Conservation (phyloP, 2,797 vertebrate genomes). For the Platyrinchus mystaceus region DNA sequence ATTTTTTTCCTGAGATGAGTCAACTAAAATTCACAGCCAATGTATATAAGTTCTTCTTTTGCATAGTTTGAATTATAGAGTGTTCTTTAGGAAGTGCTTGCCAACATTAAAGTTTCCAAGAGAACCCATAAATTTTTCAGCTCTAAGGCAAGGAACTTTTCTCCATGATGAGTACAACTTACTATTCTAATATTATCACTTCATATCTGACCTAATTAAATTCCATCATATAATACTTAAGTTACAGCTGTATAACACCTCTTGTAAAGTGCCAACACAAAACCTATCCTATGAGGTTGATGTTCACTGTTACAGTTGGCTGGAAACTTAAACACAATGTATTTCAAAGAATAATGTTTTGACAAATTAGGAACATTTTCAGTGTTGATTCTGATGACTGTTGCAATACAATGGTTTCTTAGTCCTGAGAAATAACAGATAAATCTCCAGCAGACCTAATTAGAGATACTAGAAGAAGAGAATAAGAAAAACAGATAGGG, state of each 20-base stretch:
- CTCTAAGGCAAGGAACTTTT: neutral
- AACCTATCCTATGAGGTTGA: neutral
- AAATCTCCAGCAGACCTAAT: neutral
- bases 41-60: neutral
- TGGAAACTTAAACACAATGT: neutral
- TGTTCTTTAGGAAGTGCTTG: neutral
- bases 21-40: conserved; percentile 8
- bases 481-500: neutral
- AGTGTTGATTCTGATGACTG: neutral
- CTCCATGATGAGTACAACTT: neutral
- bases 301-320: neutral
- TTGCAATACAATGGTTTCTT: neutral
- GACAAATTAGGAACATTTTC: neutral
- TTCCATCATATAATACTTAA: neutral
- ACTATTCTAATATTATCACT: conserved; percentile 25
- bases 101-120: neutral
- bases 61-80: neutral
- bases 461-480: neutral
- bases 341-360: neutral
- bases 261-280: neutral
- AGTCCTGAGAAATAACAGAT: neutral
- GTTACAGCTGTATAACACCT: neutral
- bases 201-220: conserved; percentile 29
- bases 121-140: neutral
- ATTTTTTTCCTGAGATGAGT: neutral